phyloP scores from a whole-genome alignment of 2,113 vertebrate genomes.

The Camelus dromedarius region DNA sequence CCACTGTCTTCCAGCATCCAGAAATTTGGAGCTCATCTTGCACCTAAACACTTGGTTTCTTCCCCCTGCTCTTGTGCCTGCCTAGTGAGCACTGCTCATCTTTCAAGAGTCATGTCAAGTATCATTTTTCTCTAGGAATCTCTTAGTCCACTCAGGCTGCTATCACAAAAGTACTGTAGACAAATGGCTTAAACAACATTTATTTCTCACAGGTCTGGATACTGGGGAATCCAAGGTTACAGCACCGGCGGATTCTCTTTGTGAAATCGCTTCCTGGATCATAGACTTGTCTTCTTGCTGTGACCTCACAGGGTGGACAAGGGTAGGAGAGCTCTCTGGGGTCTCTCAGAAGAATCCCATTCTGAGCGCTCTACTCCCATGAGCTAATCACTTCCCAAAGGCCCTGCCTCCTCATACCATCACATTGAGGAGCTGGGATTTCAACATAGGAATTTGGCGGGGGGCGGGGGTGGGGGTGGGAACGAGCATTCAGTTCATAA shows the following conservation, averaged over 20 bases:
- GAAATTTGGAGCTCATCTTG: not conserved
- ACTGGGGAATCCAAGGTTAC: not conserved
- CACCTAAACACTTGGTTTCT: not conserved
- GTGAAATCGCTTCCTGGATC: not conserved
- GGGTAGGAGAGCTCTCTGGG: not conserved
- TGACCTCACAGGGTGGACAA: not conserved
- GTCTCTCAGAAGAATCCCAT: not conserved
- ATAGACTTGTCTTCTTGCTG: not conserved
- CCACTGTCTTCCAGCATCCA: not conserved
- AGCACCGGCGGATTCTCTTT: not conserved
- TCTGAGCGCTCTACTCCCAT: not conserved
- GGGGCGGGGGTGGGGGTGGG: too few species aligned
- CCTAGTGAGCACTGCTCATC: not conserved
- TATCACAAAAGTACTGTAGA: not conserved
- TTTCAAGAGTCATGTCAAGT: not conserved
- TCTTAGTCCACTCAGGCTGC: not conserved
- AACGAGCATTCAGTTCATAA: not conserved
- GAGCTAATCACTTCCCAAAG: not conserved
- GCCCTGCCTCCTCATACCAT: not conserved
- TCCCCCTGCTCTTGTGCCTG: not conserved
- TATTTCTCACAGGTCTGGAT: not conserved
- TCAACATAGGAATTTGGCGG: not conserved
- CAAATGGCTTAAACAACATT: not conserved
- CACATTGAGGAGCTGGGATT: not conserved
- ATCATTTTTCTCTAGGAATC: not conserved